These are phyloP conservation scores for Stomatorhinus ivindoensis DNA, from an alignment of 2,113 vertebrate species.

Conservation along the genomic window DNA sequence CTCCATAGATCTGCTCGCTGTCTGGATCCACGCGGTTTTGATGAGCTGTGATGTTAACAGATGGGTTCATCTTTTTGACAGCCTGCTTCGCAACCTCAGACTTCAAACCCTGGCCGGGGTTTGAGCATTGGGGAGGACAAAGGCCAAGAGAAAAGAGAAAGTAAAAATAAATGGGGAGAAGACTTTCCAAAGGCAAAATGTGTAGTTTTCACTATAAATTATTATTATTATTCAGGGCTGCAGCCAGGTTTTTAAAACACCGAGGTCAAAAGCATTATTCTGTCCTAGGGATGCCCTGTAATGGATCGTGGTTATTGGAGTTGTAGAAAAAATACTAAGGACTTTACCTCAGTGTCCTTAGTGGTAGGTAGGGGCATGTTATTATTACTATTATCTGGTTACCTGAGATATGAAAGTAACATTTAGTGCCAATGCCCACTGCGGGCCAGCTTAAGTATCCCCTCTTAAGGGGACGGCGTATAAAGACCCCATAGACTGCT, in stretches of 20 bases:
- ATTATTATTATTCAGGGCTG: background rate
- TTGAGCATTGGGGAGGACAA: background rate
- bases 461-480: background rate
- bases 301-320: background rate
- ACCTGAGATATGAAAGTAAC: background rate
- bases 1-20: conserved; percentile 60
- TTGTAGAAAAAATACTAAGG: background rate
- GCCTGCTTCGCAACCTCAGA: conserved; percentile 65
- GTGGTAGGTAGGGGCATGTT: background rate
- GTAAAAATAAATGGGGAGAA: background rate
- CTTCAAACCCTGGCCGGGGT: conserved; percentile 64
- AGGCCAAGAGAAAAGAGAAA: background rate
- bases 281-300: background rate
- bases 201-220: background rate
- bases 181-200: background rate
- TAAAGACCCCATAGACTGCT: background rate
- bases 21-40: conserved; percentile 63
- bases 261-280: background rate
- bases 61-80: conserved; percentile 60
- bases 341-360: background rate
- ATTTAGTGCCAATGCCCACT: background rate
- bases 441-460: background rate
- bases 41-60: conserved; percentile 56
- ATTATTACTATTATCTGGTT: background rate
- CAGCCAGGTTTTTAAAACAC: background rate